Percentiles rank a stretch among this genome's conserved stretches.
phyloP scores from a whole-genome alignment of 2,113 vertebrate genomes.

The Melanostigma gelatinosum region DNA sequence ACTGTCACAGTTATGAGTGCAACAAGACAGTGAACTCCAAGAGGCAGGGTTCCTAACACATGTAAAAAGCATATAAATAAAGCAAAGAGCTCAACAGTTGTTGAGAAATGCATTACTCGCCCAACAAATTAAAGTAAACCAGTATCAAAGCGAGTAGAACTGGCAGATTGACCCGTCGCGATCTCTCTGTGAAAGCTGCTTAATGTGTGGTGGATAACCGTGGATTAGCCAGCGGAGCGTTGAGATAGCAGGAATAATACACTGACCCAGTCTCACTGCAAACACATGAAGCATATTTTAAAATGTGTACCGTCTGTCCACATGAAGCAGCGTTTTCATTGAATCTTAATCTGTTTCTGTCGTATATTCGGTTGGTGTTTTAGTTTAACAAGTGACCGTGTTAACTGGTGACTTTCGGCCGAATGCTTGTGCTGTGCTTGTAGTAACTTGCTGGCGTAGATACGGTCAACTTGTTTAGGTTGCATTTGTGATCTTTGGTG shows the following conservation, averaged over 20 bases:
- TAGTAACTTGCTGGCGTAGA: neutral
- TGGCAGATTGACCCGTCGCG: slow-evolving; percentile 45
- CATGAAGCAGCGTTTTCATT: slow-evolving; percentile 13
- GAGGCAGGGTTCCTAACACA: neutral
- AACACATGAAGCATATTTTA: slow-evolving; percentile 19
- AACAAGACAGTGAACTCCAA: neutral
- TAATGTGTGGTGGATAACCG: slow-evolving; percentile 66
- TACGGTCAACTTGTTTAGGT: neutral
- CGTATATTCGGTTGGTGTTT: neutral
- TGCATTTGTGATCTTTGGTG: neutral
- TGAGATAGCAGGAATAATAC: slow-evolving; percentile 38
- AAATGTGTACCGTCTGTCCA: neutral
- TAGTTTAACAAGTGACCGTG: neutral
- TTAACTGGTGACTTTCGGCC: neutral
- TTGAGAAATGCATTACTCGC: neutral
- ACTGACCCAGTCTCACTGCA: slow-evolving; percentile 37
- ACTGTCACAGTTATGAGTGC: neutral
- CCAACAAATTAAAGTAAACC: slow-evolving; percentile 36
- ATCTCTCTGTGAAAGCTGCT: slow-evolving; percentile 69
- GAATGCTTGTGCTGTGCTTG: neutral
- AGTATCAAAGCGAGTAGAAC: slow-evolving; percentile 41
- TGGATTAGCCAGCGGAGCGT: slow-evolving; percentile 62
- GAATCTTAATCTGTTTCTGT: neutral
- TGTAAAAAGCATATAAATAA: neutral
- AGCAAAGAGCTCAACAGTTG: neutral